phyloP scores from a whole-genome alignment of 2,113 vertebrate species.

The Esox niger region DNA sequence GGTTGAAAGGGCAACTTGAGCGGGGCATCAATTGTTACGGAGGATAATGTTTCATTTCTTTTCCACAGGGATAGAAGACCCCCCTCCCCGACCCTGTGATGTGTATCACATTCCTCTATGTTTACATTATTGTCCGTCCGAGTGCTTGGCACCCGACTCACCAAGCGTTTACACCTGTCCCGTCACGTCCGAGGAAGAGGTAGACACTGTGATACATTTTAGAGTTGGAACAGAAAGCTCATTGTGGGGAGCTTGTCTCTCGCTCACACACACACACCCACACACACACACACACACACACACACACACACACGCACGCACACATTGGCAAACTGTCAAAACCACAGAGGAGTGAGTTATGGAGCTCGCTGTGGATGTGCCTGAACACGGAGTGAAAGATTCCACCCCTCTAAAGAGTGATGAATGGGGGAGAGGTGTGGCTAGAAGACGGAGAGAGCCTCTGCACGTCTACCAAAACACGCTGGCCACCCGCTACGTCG shows the following conservation, averaged over 20 bases:
- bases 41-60: slow-evolving; percentile 62
- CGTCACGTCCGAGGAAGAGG: slow-evolving; percentile 43
- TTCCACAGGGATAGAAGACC: slow-evolving; percentile 47
- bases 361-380: slow-evolving; percentile 55
- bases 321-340: slow-evolving; percentile 20
- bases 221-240: slow-evolving; percentile 47
- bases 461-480: slow-evolving; percentile 30
- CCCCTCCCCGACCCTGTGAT: slow-evolving; percentile 54
- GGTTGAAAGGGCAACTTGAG: slow-evolving; percentile 46
- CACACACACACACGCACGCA: slow-evolving; percentile 22
- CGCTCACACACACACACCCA: slow-evolving; percentile 9
- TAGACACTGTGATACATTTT: slow-evolving; percentile 54
- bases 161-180: slow-evolving; percentile 67
- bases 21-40: slow-evolving; percentile 50
- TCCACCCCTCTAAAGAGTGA: slow-evolving; percentile 51
- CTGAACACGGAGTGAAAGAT: slow-evolving; percentile 59
- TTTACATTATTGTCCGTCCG: slow-evolving; percentile 58
- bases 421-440: slow-evolving; percentile 53
- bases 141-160: slow-evolving; percentile 49
- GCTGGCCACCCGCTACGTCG: slow-evolving; percentile 16
- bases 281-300: slow-evolving; percentile 8
- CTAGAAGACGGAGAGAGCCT: slow-evolving; percentile 22
- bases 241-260: slow-evolving; percentile 29
- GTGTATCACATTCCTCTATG: slow-evolving; percentile 64
- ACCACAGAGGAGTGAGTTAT: slow-evolving; percentile 53